Evolutionary conservation across 1,140 invertebrate genomes (phyloP).

Genomic region (Saccostrea cuccullata): DNA sequence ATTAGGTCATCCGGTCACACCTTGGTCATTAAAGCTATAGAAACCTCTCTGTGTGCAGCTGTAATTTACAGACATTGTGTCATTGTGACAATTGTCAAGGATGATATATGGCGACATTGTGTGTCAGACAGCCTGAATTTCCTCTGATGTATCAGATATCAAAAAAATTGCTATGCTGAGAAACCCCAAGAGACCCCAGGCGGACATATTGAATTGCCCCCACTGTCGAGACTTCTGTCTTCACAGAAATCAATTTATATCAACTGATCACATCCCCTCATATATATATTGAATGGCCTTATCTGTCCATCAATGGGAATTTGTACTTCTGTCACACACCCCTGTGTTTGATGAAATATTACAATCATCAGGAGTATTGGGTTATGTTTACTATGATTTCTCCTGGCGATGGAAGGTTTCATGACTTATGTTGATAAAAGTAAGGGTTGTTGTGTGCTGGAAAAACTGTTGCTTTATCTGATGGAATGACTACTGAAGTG

Average conservation of each 20-base stretch:
- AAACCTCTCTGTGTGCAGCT: not conserved
- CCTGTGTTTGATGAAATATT: not conserved
- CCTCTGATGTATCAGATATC: not conserved
- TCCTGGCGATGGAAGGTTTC: not conserved
- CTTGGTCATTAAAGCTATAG: not conserved
- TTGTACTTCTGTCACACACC: not conserved
- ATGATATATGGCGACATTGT: not conserved
- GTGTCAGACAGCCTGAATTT: not conserved
- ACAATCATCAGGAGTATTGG: not conserved
- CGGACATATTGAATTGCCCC: no score
- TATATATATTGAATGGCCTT: not conserved
- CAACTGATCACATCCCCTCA: not conserved
- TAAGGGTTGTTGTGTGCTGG: not conserved
- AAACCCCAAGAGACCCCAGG: not conserved
- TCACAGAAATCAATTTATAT: not conserved
- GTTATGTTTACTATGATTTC: not conserved
- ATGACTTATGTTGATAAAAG: constrained; percentile 14
- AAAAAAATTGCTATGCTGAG: not conserved
- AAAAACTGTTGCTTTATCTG: not conserved
- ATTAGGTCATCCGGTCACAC: not conserved
- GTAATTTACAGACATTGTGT: not conserved
- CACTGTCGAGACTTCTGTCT: not conserved
- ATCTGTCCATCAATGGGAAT: not conserved
- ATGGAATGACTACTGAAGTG: not conserved
- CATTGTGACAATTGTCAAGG: not conserved